Evolutionary conservation across 2,113 vertebrate species (phyloP).

Genomic region (Ictidomys tridecemlineatus): DNA sequence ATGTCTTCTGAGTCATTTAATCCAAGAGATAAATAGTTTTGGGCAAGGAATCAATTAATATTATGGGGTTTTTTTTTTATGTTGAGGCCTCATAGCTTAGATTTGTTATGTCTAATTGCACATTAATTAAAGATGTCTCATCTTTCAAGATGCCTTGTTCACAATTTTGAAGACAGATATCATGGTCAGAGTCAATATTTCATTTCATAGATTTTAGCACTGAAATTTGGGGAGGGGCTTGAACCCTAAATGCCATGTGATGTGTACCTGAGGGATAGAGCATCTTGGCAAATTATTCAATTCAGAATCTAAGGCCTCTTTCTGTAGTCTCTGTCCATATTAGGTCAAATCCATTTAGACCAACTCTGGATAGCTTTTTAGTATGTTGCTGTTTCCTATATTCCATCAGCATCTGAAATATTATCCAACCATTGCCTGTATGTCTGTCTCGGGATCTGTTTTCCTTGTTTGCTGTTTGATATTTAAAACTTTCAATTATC

Average conservation of each 20-base stretch:
- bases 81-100: not conserved
- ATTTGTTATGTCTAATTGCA: slow-evolving; percentile 4
- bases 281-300: not conserved
- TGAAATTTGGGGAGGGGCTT: not conserved
- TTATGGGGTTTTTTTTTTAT: slow-evolving; percentile 30
- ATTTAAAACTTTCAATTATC: not conserved
- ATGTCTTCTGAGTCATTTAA: slow-evolving; percentile 14
- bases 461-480: not conserved
- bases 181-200: not conserved
- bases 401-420: too few relatives aligned
- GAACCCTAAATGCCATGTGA: not conserved
- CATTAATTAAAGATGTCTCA: slow-evolving; percentile 53
- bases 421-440: not conserved
- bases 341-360: not conserved
- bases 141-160: slow-evolving; percentile 23
- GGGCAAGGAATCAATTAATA: slow-evolving; percentile 30
- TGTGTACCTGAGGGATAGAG: not conserved
- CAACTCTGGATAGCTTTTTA: not conserved
- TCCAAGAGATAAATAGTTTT: slow-evolving; percentile 4
- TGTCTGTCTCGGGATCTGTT: not conserved
- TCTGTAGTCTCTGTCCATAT: not conserved
- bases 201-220: not conserved
- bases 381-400: not conserved
- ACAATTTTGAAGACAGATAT: slow-evolving; percentile 52
- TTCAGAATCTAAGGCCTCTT: not conserved